Evolutionary conservation across 2,888 invertebrate genomes (phyloP), one percentile per base, ranked within the genome.

Genomic region (Subacronicta megacephala): DNA sequence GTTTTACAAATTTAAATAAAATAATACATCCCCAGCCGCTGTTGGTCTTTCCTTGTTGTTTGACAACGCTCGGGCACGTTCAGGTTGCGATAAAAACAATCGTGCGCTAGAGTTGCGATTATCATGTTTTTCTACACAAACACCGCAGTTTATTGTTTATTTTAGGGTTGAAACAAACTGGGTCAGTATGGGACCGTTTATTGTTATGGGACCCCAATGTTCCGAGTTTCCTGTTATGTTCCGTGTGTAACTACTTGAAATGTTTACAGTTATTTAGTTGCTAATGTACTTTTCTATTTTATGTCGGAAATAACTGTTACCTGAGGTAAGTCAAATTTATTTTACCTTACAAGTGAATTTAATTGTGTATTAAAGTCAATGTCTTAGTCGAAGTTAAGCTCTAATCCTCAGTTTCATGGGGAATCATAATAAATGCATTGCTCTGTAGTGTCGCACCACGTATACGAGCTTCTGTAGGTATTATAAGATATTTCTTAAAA

Each of bases 111-210:
- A 44, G 61, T 60, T 23, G 35, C 10, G 29, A 46, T 67, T 41
- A 45, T 41, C 55, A 45, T 37, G 17, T 12, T 37, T 10, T 37
- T 37, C 10, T 37, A 1, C 18, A 12, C 17, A 17, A 37, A 18
- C 20, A 31, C 20, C 41, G 31, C 10, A 44, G 16, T 36, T 66
- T 44, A 56, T 51, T 60, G 60, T 64, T 64, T 61, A 61, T 49
- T 43, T 46, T 57, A 53, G 37, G 56, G 60, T 56, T 62, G 55
- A 36, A 49, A 47, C 56, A 7, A 56, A 69, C 52, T 53, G 54
- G 56, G 65, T 74, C 52, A 61, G 61, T 35, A 20, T 41, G 66
- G 49, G 43, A 49, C 53, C 52, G 47, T 60, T 70, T 61, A 64
- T 54, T 55, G 65, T 70, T 74, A 71, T 29, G 56, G 43, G 31